phyloP scores from a whole-genome alignment of 2,797 vertebrate genomes.

The Phrynocephalus vlangalii region DNA sequence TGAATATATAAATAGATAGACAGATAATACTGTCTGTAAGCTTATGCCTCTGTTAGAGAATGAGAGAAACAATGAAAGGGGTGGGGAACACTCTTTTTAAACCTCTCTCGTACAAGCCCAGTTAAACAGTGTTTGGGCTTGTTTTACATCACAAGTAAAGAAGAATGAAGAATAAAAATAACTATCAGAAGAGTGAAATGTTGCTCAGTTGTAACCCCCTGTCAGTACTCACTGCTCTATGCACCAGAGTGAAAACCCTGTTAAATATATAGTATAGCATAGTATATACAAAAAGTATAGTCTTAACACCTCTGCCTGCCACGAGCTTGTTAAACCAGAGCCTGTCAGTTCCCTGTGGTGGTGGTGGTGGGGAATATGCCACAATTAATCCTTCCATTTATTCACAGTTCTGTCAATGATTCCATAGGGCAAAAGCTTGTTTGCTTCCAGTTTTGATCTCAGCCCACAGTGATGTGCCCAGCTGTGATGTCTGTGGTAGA shows the following conservation, averaged over 20 bases:
- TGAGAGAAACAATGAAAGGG: neutral
- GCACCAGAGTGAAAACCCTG: neutral
- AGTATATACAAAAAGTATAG: neutral
- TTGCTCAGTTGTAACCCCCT: neutral
- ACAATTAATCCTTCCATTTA: neutral
- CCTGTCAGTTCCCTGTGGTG: neutral
- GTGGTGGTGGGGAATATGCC: neutral
- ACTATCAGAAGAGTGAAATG: neutral
- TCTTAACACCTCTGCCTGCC: neutral
- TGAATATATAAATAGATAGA: too few relatives aligned
- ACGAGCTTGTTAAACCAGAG: conserved; percentile 3
- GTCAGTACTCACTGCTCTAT: neutral
- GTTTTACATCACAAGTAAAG: neutral
- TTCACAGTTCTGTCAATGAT: neutral
- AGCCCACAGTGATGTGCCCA: neutral
- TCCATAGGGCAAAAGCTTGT: neutral
- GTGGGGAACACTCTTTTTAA: neutral
- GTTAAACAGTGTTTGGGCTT: conserved; percentile 1
- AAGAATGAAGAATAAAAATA: neutral
- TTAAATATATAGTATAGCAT: neutral
- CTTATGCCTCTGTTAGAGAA: neutral
- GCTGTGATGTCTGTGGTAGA: too few relatives aligned
- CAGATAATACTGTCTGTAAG: neutral
- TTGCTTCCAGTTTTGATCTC: neutral
- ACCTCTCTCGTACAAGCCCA: neutral